Evolutionary conservation across 2,113 vertebrate genomes (phyloP), one percentile per base, ranked within the genome.

Genomic region (Vimba vimba): DNA sequence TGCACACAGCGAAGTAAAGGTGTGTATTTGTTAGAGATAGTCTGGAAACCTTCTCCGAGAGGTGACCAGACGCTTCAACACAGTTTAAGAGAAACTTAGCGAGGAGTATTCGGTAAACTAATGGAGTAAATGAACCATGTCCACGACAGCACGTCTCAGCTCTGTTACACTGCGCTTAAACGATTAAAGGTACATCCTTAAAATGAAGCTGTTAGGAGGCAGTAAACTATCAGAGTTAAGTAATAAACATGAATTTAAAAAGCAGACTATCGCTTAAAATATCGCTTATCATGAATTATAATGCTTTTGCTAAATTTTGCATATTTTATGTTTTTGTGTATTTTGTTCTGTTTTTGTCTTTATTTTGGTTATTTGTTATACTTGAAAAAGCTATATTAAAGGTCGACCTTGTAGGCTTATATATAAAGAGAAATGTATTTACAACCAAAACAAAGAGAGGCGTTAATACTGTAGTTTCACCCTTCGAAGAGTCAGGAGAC

Each of bases 371-470:
- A 93, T 93, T 92, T 94, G 93, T 93, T 93, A 93, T 93, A 83
- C 88, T 87, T 95, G 93, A 92, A 95, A 95, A 95, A 95, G 92
- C 91, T 93, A 91, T 92, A 92, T 89, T 94, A 95, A 94, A 93
- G 91, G 93, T 95, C 92, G 93, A 93, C 91, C 92, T 93, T 95
- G 93, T 95, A 92, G 93, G 91, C 92, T 91, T 88, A 93, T 94
- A 94, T 92, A 94, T 92, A 94, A 95, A 95, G 92, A 93, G 94
- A 94, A 91, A 92, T 91, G 90, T 95, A 95, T 95, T 92, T 94
- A 95, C 94, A 95, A 90, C 47, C 77, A 86, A 88, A 93, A 92
- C 91, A 91, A 85, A 91, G 90, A 82, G 82, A 91, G 75, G 8
- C 69, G 85, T 90, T 88, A 64, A 91, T 92, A 89, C 89, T 86